A percentile compares a stretch with the other conserved stretches of the same genome.
Evolutionary conservation across 2,113 vertebrate genomes (phyloP).

Genomic region (Ginglymostoma cirratum): DNA sequence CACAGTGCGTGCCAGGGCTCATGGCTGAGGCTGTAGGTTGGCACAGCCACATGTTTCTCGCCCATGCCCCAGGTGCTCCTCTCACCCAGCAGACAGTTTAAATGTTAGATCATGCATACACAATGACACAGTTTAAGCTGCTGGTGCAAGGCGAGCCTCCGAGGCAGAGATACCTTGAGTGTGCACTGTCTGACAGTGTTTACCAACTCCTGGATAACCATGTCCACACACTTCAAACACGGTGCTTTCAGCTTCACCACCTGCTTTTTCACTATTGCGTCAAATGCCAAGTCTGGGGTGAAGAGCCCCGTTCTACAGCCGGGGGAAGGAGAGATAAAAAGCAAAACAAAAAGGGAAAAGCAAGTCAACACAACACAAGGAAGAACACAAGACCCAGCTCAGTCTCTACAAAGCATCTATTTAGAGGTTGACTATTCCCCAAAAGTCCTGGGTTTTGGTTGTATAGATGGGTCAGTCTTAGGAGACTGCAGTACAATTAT

Average conservation of each 20-base stretch:
- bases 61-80: background rate
- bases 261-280: slow-evolving; percentile 96
- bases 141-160: background rate
- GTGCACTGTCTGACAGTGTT: slow-evolving; percentile 86
- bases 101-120: slow-evolving; percentile 27
- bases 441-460: background rate
- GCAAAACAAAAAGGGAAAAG: background rate
- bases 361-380: background rate
- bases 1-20: background rate
- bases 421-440: background rate
- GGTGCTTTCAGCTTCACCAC: slow-evolving; percentile 96
- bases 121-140: background rate
- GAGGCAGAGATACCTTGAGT: slow-evolving; percentile 69
- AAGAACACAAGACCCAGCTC: background rate
- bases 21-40: background rate
- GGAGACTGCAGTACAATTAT: too few species aligned
- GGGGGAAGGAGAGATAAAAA: slow-evolving; percentile 43
- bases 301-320: slow-evolving; percentile 87
- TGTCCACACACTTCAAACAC: slow-evolving; percentile 91
- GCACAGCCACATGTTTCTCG: background rate
- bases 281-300: slow-evolving; percentile 94
- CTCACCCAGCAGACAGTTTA: slow-evolving; percentile 5
- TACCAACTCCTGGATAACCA: slow-evolving; percentile 88
- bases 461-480: background rate
- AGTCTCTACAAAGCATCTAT: background rate